These are phyloP conservation scores for Erethizon dorsatum DNA, from an alignment of 2,797 vertebrate species.

Conservation along the genomic window DNA sequence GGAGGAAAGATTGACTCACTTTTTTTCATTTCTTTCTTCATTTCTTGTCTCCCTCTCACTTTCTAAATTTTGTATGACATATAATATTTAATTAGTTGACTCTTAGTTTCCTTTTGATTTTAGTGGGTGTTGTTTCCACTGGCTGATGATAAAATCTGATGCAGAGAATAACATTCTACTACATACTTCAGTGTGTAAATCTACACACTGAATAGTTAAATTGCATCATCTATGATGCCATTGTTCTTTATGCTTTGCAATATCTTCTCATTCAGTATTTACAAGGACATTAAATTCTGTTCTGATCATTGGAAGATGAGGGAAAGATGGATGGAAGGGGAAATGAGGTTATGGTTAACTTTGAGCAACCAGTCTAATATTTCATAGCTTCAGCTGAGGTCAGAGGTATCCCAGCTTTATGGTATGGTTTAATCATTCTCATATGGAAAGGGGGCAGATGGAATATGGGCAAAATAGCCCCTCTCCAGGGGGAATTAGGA, in stretches of 20 bases:
- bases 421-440: neutral
- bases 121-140: neutral
- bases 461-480: neutral
- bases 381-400: neutral
- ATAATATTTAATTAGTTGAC: neutral
- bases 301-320: neutral
- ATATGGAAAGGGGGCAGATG: no score
- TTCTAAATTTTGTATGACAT: neutral
- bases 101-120: conserved; percentile 53
- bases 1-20: neutral
- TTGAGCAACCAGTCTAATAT: neutral
- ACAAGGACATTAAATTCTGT: neutral
- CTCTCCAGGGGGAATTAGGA: neutral
- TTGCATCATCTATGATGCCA: neutral
- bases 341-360: neutral
- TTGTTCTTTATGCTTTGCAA: neutral
- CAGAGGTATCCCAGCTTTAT: neutral
- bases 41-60: neutral
- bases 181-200: neutral
- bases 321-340: neutral
- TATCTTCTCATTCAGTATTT: neutral
- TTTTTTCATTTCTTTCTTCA: neutral
- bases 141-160: neutral
- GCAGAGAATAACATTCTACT: neutral
- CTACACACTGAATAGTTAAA: neutral